Evolutionary conservation across 2,113 vertebrate species (phyloP), one percentile per base, ranked within the genome.

Genomic region (Trinectes maculatus): DNA sequence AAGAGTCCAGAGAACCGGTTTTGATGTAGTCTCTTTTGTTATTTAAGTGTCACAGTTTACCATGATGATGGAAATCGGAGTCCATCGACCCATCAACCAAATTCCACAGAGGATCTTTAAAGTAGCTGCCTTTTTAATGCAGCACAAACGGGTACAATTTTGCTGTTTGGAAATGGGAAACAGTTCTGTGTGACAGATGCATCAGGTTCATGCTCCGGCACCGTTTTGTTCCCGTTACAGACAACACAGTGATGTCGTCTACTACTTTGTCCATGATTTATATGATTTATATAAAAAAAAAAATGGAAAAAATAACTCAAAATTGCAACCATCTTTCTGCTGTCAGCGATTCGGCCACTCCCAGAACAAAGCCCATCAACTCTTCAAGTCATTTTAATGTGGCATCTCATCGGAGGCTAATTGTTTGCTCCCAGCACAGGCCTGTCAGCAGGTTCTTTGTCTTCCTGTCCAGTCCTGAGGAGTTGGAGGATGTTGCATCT

Each of bases 311-410:
- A 43, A 62, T 39, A 52, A 55, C 55, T 55, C 48, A 29, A 58
- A 72, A 74, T 31, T 72, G 46, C 28, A 68, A 15, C 16, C 21
- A 9, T 56, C 43, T 86, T 72, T 60, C 71, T 53, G 15, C 25
- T 29, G 56, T 83, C 80, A 82, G 84, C 83, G 75, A 76, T 48
- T 57, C 16, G 37, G 31, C 65, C 52, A 67, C 70, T 85, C 76
- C 51, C 62, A 74, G 57, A 74, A 76, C 58, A 84, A 83, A 80
- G 26, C 18, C 21, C 28, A 62, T 88, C 24, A 28, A 61, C 61
- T 77, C 83, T 84, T 72, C 37, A 79, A 59, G 42, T 33, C 7
- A 18, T 67, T 67, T 83, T 73, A 51, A 67, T 56, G 47, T 33
- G 31, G 73, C 67, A 22, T 56, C 49, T 58, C 36, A 19, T 43